Evolutionary conservation across 2,797 vertebrate species (phyloP), one percentile per base, ranked within the genome.

Genomic region (Cheirogaleus major): DNA sequence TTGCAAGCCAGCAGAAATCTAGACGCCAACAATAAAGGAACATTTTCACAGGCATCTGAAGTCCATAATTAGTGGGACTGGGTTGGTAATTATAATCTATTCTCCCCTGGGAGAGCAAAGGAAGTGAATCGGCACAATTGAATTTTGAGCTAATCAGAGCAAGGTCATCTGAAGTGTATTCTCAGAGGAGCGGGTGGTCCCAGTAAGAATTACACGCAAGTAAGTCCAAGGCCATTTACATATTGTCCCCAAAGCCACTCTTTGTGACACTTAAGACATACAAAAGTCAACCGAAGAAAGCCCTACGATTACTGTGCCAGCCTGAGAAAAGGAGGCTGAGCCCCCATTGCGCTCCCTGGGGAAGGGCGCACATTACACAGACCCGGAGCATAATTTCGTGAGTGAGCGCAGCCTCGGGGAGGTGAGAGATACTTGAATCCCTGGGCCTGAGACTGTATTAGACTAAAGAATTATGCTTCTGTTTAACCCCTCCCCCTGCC

Each of bases 11-110:
- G 61, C 87, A 85, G 59, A 52, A 81, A 91, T 63, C 27, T 23
- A 23, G 81, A 75, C 69, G 57, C 23, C 67, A 32, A 32, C 11
- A 10, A 2, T 2, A n/a, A 35, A 88, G 63, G 78, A 12, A 57
- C 20, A 32, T 80, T 89, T 69, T 48, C 75, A 50, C 84, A 78
- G 83, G 81, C 43, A 23, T 79, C 55, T 67, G 2, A 17, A 63
- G 73, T 59, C 88, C 14, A 7, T 96, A 57, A 69, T 96, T 82
- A 95, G 78, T 1, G 15, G 63, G 41, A 69, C 57, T n/a, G 22
- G 25, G 35, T 50, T 91, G 91, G 69, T 91, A 59, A 91, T 95
- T 89, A 93, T 59, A 35, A 69, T 45, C 63, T 70, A 0, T 38
- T 35, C 85, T 92, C 91, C 11, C 1, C 57, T 18, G 61, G 90